Evolutionary conservation across 1,140 invertebrate genomes (phyloP).

Genomic region (Listronotus oregonensis): DNA sequence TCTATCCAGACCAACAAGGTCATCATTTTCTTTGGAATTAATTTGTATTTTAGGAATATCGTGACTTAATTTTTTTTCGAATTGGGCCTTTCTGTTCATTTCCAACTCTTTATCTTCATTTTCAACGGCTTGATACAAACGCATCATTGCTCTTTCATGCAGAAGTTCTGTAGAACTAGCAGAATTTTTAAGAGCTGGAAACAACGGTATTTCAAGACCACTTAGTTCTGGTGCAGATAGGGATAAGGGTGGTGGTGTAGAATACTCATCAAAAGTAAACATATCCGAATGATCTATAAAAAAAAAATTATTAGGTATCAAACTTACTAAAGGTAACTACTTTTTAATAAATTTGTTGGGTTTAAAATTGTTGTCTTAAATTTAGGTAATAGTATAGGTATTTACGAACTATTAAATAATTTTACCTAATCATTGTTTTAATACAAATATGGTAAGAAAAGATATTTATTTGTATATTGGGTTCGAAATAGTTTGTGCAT

Average conservation of each 20-base stretch:
- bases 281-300: constrained; percentile 36
- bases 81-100: constrained; percentile 38
- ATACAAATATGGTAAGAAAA: too few species aligned
- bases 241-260: constrained; percentile 71
- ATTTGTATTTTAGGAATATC: constrained; percentile 55
- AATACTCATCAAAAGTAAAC: constrained; percentile 45
- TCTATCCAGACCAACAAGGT: constrained; percentile 44
- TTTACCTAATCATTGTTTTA: too few species aligned
- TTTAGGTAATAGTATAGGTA: too few species aligned
- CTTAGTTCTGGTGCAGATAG: constrained; percentile 77
- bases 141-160: constrained; percentile 77
- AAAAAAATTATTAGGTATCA: background rate
- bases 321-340: background rate
- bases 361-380: too few species aligned
- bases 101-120: constrained; percentile 69
- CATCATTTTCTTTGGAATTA: constrained; percentile 45
- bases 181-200: constrained; percentile 67
- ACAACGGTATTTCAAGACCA: constrained; percentile 57
- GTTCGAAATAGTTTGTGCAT: too few species aligned
- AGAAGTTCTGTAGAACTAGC: constrained; percentile 81
- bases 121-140: constrained; percentile 75
- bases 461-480: too few species aligned
- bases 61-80: constrained; percentile 24
- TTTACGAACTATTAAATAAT: too few species aligned
- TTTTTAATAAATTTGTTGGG: background rate